A percentile compares a stretch with the other conserved stretches of the same genome.
These are phyloP conservation scores for Melieria picta DNA, from an alignment of 2,888 invertebrate species.

Conservation along the genomic window DNA sequence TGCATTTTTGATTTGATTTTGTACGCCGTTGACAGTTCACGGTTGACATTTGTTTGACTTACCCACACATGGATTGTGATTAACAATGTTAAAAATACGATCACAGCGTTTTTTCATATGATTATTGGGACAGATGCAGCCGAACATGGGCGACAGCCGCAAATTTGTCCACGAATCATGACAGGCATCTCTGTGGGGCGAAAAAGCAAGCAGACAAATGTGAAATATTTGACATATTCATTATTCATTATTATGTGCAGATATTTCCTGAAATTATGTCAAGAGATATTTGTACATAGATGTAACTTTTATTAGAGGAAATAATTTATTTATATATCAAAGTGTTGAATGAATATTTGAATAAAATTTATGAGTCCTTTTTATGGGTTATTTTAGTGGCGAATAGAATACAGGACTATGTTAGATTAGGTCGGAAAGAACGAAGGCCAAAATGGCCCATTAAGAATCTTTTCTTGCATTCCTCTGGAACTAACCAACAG, in stretches of 20 bases:
- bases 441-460: no score
- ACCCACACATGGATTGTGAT: conserved; percentile 95
- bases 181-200: conserved; percentile 77
- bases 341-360: background rate
- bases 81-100: conserved; percentile 86
- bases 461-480: no score
- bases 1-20: conserved; percentile 3
- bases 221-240: conserved; percentile 6
- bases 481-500: no score
- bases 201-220: background rate
- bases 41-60: conserved; percentile 67
- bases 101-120: conserved; percentile 89
- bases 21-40: background rate
- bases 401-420: no score
- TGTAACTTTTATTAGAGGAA: no score
- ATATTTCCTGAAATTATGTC: background rate
- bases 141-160: conserved; percentile 88
- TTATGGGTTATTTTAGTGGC: no score
- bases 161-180: conserved; percentile 89
- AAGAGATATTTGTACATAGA: background rate
- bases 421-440: no score
- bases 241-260: no score
- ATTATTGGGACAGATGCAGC: conserved; percentile 91
- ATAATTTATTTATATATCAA: background rate
- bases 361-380: background rate